These are phyloP conservation scores for Troglohyphantes excavatus DNA, from an alignment of 2,888 invertebrate genomes.

Conservation along the genomic window DNA sequence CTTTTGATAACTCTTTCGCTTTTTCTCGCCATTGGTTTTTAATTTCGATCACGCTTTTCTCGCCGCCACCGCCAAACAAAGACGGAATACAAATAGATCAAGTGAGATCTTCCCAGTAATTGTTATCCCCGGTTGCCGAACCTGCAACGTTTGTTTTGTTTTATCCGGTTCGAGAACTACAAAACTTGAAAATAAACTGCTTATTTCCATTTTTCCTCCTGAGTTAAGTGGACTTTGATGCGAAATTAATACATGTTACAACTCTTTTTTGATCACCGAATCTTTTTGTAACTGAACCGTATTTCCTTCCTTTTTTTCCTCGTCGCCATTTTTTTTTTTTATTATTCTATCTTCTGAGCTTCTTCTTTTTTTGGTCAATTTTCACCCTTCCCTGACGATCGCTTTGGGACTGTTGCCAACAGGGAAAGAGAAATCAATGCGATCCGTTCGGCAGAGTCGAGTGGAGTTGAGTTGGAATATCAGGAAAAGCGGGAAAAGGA, in stretches of 20 bases:
- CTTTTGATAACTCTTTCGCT: neutral
- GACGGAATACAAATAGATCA: neutral
- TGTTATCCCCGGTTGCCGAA: neutral
- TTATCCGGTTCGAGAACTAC: neutral
- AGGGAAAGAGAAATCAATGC: neutral
- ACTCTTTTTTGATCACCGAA: slow-evolving; percentile 9
- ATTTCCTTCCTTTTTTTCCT: neutral
- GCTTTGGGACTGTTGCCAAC: slow-evolving; percentile 3
- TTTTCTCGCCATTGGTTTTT: neutral
- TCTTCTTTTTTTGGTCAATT: slow-evolving; percentile 1
- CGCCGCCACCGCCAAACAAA: neutral
- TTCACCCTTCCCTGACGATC: neutral
- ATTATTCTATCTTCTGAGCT: neutral
- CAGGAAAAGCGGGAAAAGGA: neutral
- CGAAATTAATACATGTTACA: slow-evolving; percentile 9
- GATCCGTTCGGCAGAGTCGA: neutral
- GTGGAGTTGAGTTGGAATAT: neutral
- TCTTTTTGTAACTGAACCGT: slow-evolving; percentile 4
- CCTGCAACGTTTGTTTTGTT: neutral
- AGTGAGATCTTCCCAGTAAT: neutral
- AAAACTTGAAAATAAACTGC: neutral
- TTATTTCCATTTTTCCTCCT: neutral
- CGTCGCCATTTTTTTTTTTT: neutral
- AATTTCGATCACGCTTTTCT: neutral
- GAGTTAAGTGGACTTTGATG: slow-evolving; percentile 2